phyloP scores from a whole-genome alignment of 2,113 vertebrate genomes.

The Spea bombifrons region DNA sequence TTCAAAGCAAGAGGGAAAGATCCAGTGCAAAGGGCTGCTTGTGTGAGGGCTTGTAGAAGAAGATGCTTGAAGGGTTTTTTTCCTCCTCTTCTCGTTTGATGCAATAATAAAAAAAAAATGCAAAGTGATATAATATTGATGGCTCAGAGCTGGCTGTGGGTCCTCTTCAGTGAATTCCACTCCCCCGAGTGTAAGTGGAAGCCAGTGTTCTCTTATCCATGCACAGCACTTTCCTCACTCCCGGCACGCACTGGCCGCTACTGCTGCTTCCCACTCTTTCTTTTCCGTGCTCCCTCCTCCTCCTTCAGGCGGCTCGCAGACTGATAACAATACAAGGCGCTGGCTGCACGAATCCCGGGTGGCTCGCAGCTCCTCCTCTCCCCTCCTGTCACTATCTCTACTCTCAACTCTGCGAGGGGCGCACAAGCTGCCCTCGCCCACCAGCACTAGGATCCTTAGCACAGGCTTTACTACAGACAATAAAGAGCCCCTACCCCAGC shows the following conservation, averaged over 20 bases:
- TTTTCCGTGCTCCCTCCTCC: not conserved
- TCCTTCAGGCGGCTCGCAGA: constrained; percentile 19
- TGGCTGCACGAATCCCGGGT: constrained; percentile 41
- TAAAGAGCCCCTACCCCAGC: no score
- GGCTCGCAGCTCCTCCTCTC: constrained; percentile 33
- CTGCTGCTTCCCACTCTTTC: not conserved
- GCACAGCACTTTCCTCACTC: constrained; percentile 2
- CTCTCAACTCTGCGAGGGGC: not conserved
- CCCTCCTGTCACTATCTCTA: constrained; percentile 28
- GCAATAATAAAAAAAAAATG: not conserved
- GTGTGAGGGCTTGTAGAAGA: no score
- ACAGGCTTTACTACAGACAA: no score
- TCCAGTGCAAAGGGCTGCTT: no score
- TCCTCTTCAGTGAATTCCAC: not conserved
- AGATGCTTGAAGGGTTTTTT: no score
- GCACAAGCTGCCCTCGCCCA: not conserved
- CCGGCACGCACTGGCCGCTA: constrained; percentile 2
- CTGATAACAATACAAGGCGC: constrained; percentile 48
- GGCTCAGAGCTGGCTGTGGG: not conserved
- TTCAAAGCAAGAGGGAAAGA: no score
- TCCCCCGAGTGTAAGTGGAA: not conserved
- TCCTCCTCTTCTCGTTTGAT: not conserved
- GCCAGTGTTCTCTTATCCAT: not conserved
- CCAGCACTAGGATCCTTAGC: not conserved
- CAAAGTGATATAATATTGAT: no score